Base-by-base conservation (phyloP, 2,797 vertebrate species). In the Macropus fuliginosus region DNA sequence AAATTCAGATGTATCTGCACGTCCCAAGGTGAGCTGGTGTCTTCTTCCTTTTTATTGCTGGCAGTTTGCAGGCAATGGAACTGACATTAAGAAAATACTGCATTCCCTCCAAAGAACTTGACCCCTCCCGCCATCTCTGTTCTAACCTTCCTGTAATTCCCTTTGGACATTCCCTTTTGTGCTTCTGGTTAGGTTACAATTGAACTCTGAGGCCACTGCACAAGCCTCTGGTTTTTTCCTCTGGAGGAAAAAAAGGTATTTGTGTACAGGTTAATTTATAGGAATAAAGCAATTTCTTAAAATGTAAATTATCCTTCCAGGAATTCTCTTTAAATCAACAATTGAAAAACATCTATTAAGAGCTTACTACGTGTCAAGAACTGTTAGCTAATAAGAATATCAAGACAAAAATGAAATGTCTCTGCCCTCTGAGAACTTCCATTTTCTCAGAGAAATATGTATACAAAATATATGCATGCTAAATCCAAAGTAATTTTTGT, bases 11-110 rank as follows among this genome's bases (percentile, higher is more conserved):
- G 95, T 93, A 52, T 91, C 94, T 94, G 94, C 97, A 96, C 56
- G 9, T 97, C 95, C 97, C 97, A 95, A 97, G 98, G 96, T 97
- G 96, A 97, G 95, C 93, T 93, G 90, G 94, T 91, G 50, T 94
- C 96, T 95, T 95, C 94, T 87, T 27, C 74, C 74, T 89, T 95
- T 97, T 98, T 98, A 98, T 90, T 94, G 95, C 96, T 10, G 1
- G 96, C 94, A 97, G 94, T 96, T 96, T 96, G 95, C 95, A 93
- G 94, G 91, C 94, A 62, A 95, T 93, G 57, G 91, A 95, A 74
- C 95, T 92, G 96, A 97, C 97, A 93, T 94, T 95, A 93, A 98
- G 92, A 96, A 93, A 66, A 97, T 52, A 87, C 54, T 54, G 56
- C 55, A 0, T 54, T 95, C 57, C 40, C 94, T 94, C 96, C 94